Percentiles rank a stretch among this genome's conserved stretches.
Evolutionary conservation across 2,888 invertebrate genomes (phyloP).

Genomic region (Hermaeophaga mercurialis): DNA sequence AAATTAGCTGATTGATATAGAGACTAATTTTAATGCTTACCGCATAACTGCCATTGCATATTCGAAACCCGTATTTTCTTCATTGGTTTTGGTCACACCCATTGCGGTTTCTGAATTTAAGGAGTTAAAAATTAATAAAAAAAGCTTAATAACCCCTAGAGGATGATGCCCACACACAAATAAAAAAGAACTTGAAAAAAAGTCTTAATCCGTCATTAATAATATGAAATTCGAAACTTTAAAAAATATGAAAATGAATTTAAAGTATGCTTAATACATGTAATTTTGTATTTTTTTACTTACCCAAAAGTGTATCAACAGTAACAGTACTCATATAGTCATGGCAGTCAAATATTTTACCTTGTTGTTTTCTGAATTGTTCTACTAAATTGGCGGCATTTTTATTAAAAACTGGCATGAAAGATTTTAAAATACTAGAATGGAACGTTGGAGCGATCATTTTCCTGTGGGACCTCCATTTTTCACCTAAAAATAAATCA

Average conservation of each 20-base stretch:
- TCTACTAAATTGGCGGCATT: constrained; percentile 57
- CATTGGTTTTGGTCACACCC: constrained; percentile 59
- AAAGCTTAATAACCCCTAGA: too few species aligned
- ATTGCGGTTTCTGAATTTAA: constrained; percentile 63
- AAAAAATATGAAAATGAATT: too few species aligned
- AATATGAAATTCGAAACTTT: too few species aligned
- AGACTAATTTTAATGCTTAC: too few species aligned
- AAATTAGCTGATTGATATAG: too few species aligned
- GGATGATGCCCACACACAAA: too few species aligned
- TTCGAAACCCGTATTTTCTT: constrained; percentile 60
- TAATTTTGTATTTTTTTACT: too few species aligned
- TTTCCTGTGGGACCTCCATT: constrained; percentile 61
- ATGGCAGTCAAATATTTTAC: constrained; percentile 59
- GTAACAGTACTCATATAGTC: constrained; percentile 60
- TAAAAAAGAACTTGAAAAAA: too few species aligned
- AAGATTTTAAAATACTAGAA: constrained; percentile 59
- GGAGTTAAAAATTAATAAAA: too few species aligned
- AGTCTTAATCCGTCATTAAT: too few species aligned
- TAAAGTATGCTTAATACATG: too few species aligned
- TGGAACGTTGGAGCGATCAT: constrained; percentile 63
- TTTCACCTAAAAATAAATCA: constrained; percentile 55
- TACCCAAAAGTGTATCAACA: constrained; percentile 60
- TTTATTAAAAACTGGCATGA: constrained; percentile 60
- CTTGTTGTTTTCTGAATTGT: constrained; percentile 54
- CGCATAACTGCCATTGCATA: constrained; percentile 65